Conservation (phyloP, 1,140 invertebrate genomes). For the Cydia pomonella region DNA sequence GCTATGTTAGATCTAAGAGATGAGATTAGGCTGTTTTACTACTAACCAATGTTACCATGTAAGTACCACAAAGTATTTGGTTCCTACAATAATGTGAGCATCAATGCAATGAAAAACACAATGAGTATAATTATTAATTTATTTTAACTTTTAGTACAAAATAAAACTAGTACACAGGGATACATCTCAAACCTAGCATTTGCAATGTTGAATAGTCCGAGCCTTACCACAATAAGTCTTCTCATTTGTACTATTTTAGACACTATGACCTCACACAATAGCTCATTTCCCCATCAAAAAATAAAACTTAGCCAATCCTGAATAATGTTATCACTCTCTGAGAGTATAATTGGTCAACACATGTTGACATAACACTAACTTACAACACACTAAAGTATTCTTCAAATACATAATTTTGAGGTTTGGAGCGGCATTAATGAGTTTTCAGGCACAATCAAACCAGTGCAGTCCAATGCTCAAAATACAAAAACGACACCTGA, state of each 20-base stretch:
- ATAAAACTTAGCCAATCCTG: conserved; percentile 76
- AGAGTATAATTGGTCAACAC: conserved; percentile 61
- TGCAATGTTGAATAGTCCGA: conserved; percentile 79
- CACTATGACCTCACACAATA: conserved; percentile 78
- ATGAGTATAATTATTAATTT: conserved; percentile 73
- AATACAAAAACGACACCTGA: conserved; percentile 63
- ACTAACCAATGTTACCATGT: too few relatives aligned
- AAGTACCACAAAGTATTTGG: too few relatives aligned
- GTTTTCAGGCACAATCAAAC: conserved; percentile 78
- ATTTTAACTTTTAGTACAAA: conserved; percentile 82
- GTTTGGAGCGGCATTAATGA: conserved; percentile 79
- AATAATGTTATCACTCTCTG: conserved; percentile 80
- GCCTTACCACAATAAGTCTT: conserved; percentile 81
- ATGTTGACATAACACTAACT: conserved; percentile 65
- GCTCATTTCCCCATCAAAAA: conserved; percentile 76
- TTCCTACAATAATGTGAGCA: background rate
- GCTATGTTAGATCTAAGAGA: too few relatives aligned
- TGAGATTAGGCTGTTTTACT: too few relatives aligned
- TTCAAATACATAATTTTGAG: conserved; percentile 78
- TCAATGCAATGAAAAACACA: background rate
- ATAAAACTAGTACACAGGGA: conserved; percentile 82
- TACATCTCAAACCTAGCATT: conserved; percentile 81
- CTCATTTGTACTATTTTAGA: conserved; percentile 83
- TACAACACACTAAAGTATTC: conserved; percentile 69
- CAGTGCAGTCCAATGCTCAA: conserved; percentile 72